Evolutionary conservation across 2,888 invertebrate species (phyloP), one percentile per base, ranked within the genome.

Genomic region (Himalopsyche japonica): DNA sequence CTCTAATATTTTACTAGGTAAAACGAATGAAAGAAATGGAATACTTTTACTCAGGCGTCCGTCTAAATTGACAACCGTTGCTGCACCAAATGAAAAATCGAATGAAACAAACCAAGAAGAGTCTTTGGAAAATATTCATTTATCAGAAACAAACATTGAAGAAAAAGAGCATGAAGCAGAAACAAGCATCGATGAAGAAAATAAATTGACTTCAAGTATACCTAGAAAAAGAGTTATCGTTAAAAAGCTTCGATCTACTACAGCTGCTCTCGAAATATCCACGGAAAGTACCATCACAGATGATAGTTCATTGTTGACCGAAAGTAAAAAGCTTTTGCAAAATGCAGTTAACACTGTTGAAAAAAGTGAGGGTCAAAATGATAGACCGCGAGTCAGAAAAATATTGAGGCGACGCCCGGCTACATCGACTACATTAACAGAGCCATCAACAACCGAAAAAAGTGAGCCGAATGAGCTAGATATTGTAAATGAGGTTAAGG

Each of bases 81-180:
- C 81, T 87, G 86, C 89, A 20, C 86, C 89, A 79, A 87, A 87
- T 43, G 88, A 85, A 82, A 87, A 89, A 82, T 88, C 88, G 15
- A 81, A 30, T 43, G 77, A 78, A 37, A 37, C 57, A 47, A 84
- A 27, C 37, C 89, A 90, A 76, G 90, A 90, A 24, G 91, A 91
- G 85, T 86, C 88, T 43, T 91, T 92, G 83, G 90, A 87, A 81
- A 81, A 92, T 85, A 92, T 92, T 86, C 89, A 89, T 82, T 88
- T 92, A 70, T 92, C 92, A n/a, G 92, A 92, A 89, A 91, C 90
- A 88, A 90, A 91, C n/a, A 91, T 92, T 85, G 91, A 90, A 88
- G 92, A 92, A 87, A 91, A 92, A 87, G 92, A 92, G 88, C 92
- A 92, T n/a, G 89, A 90, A 24, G 83, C 70, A 43, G 90, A 90